These are phyloP conservation scores for Tetrax tetrax DNA, from an alignment of 2,113 vertebrate species.

Conservation along the genomic window DNA sequence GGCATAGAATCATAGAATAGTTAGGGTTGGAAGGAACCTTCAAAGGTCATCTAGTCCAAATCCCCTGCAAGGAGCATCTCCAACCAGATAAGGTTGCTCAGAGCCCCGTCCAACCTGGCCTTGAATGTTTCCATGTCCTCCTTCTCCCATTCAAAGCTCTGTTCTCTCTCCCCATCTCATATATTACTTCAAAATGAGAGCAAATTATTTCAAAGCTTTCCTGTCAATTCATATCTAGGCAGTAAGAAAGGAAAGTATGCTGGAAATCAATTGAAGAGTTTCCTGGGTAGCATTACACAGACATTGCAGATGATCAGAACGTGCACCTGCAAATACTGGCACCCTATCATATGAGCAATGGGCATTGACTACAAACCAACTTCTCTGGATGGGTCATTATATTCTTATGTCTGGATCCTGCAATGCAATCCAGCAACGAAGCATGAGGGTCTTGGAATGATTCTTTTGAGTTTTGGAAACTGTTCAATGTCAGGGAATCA, in stretches of 20 bases:
- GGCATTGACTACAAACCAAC: neutral
- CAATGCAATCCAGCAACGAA: neutral
- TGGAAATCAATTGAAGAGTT: neutral
- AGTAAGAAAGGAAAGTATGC: neutral
- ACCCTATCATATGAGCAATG: fast-evolving
- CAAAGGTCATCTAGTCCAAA: too few species aligned
- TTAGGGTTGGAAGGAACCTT: too few species aligned
- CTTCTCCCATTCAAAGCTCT: neutral
- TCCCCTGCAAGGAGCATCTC: too few species aligned
- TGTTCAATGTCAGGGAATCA: neutral
- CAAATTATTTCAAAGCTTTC: neutral
- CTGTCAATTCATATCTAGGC: neutral
- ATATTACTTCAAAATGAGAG: neutral
- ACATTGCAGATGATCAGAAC: neutral
- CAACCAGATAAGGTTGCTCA: too few species aligned
- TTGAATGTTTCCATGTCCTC: neutral
- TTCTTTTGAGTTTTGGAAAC: neutral
- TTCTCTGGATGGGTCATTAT: neutral
- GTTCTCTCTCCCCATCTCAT: neutral
- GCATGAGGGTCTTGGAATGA: neutral
- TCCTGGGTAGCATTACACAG: neutral
- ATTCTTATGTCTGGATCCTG: neutral
- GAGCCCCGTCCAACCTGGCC: too few species aligned
- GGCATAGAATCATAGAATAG: neutral
- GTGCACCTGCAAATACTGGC: fast-evolving